A percentile compares a stretch with the other conserved stretches of the same genome.
Evolutionary conservation across 2,888 invertebrate species (phyloP).

Genomic region (Pachycephus smyrnensis): DNA sequence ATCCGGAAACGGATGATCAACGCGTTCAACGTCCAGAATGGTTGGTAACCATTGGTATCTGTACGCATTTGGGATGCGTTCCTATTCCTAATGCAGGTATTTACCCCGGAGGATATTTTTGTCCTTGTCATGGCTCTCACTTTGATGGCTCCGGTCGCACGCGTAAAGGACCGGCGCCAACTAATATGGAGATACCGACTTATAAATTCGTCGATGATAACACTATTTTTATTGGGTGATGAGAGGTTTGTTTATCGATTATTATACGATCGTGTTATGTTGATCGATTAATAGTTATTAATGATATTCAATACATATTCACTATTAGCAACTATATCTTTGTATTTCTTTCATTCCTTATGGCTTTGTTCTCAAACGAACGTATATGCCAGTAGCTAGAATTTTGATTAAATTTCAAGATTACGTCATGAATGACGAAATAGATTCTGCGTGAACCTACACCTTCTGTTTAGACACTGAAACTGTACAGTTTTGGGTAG

Average conservation of each 20-base stretch:
- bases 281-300: not conserved
- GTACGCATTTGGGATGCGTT: slow-evolving; percentile 87
- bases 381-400: not conserved
- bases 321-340: not conserved
- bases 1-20: slow-evolving; percentile 78
- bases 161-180: slow-evolving; percentile 81
- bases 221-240: slow-evolving; percentile 71
- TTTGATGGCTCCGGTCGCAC: slow-evolving; percentile 82
- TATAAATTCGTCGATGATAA: slow-evolving; percentile 71
- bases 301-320: not conserved
- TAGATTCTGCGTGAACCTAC: not conserved
- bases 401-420: not conserved
- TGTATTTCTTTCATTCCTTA: not conserved
- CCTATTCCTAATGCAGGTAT: slow-evolving; percentile 80
- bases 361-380: no score
- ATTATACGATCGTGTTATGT: not conserved
- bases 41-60: slow-evolving; percentile 84
- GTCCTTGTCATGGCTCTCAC: slow-evolving; percentile 88
- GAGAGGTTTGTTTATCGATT: not conserved
- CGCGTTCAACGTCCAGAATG: slow-evolving; percentile 78
- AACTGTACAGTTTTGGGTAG: no score
- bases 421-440: not conserved
- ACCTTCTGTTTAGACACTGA: not conserved
- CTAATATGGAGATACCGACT: slow-evolving; percentile 78
- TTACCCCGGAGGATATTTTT: slow-evolving; percentile 80